phyloP scores from a whole-genome alignment of 1,140 invertebrate genomes.

The Lethrus apterus region DNA sequence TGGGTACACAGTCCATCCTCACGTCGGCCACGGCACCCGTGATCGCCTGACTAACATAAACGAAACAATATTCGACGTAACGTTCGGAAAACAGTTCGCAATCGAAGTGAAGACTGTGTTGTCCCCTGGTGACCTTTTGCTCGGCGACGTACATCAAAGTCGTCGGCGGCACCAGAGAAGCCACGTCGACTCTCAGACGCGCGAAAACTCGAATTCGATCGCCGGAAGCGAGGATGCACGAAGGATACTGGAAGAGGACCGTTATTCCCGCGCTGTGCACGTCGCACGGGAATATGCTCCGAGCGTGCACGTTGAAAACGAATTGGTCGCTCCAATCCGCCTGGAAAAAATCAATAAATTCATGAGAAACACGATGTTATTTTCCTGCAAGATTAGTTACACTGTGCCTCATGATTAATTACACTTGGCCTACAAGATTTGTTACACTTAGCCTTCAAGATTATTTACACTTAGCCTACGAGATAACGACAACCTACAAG shows the following conservation, averaged over 20 bases:
- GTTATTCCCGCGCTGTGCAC: slow-evolving; percentile 56
- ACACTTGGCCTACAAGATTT: not conserved
- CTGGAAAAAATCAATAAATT: slow-evolving; percentile 42
- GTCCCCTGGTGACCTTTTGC: slow-evolving; percentile 52
- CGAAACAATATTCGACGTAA: slow-evolving; percentile 78
- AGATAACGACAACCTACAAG: not conserved
- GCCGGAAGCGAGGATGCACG: slow-evolving; percentile 62
- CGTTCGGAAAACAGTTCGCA: slow-evolving; percentile 75
- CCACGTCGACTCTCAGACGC: slow-evolving; percentile 56
- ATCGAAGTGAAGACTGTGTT: slow-evolving; percentile 66
- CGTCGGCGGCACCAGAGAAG: slow-evolving; percentile 54
- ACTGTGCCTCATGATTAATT: not conserved
- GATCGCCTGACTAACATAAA: slow-evolving; percentile 74
- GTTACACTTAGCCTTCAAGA: not conserved
- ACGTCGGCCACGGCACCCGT: slow-evolving; percentile 75
- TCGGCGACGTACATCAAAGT: slow-evolving; percentile 59
- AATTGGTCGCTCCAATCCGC: slow-evolving; percentile 76
- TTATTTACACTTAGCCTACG: too few relatives aligned
- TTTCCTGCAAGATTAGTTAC: not conserved
- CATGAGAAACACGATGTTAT: not conserved
- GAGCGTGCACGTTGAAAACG: slow-evolving; percentile 71
- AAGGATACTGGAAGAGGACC: slow-evolving; percentile 73
- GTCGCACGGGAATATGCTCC: slow-evolving; percentile 73
- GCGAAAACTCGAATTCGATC: slow-evolving; percentile 71
- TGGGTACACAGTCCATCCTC: slow-evolving; percentile 71